Percentiles rank a stretch among this genome's conserved stretches.
Evolutionary conservation across 1,140 invertebrate species (phyloP).

Genomic region (Drosophila ananassae): DNA sequence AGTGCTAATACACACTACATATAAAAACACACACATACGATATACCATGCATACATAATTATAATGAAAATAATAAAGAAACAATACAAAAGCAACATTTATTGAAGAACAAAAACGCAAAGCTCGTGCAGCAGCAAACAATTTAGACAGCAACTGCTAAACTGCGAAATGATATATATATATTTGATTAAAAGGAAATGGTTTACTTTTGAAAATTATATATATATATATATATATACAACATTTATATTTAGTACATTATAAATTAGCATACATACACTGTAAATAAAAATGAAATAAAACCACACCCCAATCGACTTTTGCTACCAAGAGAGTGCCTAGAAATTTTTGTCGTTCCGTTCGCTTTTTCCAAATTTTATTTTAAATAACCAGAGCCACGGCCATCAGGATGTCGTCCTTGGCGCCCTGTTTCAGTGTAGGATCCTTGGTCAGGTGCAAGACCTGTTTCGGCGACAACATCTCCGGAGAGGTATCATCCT

Average conservation of each 20-base stretch:
- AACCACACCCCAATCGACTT: slow-evolving; percentile 26
- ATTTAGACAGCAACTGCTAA: slow-evolving; percentile 53
- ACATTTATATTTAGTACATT: slow-evolving; percentile 80
- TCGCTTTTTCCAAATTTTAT: no score
- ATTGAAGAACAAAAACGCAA: slow-evolving; percentile 59
- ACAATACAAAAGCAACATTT: slow-evolving; percentile 53
- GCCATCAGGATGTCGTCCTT: slow-evolving; percentile 15
- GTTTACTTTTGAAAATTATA: slow-evolving; percentile 76
- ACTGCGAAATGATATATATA: slow-evolving; percentile 59
- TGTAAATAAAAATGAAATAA: slow-evolving; percentile 83
- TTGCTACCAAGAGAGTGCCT: slow-evolving; percentile 11
- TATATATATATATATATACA: slow-evolving; percentile 71
- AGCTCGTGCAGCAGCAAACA: slow-evolving; percentile 58
- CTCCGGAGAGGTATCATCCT: slow-evolving; percentile 36
- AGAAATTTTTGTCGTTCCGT: neutral
- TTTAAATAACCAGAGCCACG: neutral
- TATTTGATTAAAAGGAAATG: slow-evolving; percentile 60
- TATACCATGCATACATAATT: slow-evolving; percentile 53
- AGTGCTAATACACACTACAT: slow-evolving; percentile 61
- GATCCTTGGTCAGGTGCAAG: slow-evolving; percentile 31
- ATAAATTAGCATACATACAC: slow-evolving; percentile 81
- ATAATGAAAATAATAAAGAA: slow-evolving; percentile 49
- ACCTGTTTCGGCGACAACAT: slow-evolving; percentile 52
- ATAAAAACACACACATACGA: slow-evolving; percentile 28
- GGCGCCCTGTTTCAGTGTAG: slow-evolving; percentile 23